A percentile compares a stretch with the other conserved stretches of the same genome.
Conservation (phyloP, 2,113 vertebrate genomes). For the Megaceryle maxima region DNA sequence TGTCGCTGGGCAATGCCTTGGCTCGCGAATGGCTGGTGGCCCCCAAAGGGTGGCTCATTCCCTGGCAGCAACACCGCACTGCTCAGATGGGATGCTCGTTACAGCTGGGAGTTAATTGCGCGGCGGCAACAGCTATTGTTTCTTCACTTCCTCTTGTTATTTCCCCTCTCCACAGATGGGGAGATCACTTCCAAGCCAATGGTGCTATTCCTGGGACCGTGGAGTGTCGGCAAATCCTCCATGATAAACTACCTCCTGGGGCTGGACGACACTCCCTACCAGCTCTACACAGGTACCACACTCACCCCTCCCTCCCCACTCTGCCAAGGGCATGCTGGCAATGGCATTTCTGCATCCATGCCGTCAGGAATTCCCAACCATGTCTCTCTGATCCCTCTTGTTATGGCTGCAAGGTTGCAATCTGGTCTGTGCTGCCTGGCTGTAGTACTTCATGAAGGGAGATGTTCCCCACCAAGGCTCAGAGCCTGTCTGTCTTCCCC, state of each 20-base stretch:
- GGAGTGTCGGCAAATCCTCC: slow-evolving; percentile 98
- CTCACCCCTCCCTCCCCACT: neutral
- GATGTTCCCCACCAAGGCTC: neutral
- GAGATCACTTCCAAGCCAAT: slow-evolving; percentile 98
- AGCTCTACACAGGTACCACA: slow-evolving; percentile 92
- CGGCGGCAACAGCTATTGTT: neutral
- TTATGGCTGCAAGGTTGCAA: neutral
- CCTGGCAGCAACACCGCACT: neutral
- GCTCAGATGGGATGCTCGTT: slow-evolving; percentile 6
- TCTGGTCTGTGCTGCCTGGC: neutral
- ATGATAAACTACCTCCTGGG: slow-evolving; percentile 99
- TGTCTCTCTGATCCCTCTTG: fast-evolving
- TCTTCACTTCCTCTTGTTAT: slow-evolving; percentile 48
- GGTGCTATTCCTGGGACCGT: slow-evolving; percentile 97
- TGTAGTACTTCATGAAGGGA: fast-evolving
- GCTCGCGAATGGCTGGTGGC: neutral
- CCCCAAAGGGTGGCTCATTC: neutral
- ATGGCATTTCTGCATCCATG: fast-evolving
- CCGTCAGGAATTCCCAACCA: fast-evolving
- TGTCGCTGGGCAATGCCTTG: neutral
- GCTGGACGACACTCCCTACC: slow-evolving; percentile 88
- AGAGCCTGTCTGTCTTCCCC: neutral
- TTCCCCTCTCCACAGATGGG: slow-evolving; percentile 82
- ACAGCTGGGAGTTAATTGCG: neutral
- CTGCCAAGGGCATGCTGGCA: neutral